Percentiles rank a stretch among this genome's conserved stretches.
Evolutionary conservation across 1,140 invertebrate species (phyloP).

Genomic region (Megalopta genalis): DNA sequence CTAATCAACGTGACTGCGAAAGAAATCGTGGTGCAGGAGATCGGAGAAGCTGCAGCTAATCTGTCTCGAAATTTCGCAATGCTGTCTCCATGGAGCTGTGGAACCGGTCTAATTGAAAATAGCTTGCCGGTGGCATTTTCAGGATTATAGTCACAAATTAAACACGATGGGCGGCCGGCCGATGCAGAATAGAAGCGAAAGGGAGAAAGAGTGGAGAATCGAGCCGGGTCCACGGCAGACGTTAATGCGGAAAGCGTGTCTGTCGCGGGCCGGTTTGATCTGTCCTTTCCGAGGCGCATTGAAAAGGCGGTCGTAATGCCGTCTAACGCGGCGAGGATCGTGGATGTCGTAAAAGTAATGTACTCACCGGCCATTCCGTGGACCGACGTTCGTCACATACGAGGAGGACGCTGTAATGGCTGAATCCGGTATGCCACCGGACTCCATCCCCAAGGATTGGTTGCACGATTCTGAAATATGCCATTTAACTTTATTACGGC

Average conservation of each 20-base stretch:
- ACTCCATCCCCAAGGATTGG: slow-evolving; percentile 85
- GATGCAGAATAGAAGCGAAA: not conserved
- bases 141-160: no score
- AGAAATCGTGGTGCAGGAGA: no score
- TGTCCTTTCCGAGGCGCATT: slow-evolving; percentile 17
- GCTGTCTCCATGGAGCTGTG: no score
- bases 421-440: slow-evolving; percentile 83
- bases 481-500: slow-evolving; percentile 8
- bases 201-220: no score
- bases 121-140: no score
- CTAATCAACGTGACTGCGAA: no score
- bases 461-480: slow-evolving; percentile 82
- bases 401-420: slow-evolving; percentile 84
- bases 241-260: slow-evolving; percentile 41
- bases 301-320: slow-evolving; percentile 22
- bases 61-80: no score
- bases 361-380: slow-evolving; percentile 83
- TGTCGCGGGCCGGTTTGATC: slow-evolving; percentile 26
- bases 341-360: slow-evolving; percentile 38
- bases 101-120: no score
- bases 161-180: no score
- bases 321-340: slow-evolving; percentile 27
- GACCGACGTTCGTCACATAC: slow-evolving; percentile 84
- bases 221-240: slow-evolving; percentile 4
- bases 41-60: no score